Conservation (phyloP, 2,113 vertebrate species). For the Sorex fumeus region DNA sequence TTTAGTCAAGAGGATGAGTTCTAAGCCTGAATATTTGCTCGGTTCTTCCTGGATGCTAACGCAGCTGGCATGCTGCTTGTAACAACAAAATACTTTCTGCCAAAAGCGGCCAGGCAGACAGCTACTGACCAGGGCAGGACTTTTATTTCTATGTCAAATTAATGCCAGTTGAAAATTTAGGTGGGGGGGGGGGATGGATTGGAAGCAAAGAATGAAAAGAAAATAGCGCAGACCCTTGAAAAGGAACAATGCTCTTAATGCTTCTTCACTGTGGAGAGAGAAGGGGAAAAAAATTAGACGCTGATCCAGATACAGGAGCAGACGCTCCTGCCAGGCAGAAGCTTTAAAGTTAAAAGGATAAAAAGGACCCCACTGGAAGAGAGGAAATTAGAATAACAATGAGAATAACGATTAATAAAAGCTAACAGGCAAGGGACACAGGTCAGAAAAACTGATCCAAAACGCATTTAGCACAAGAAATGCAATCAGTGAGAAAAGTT, state of each 20-base stretch:
- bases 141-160: constrained; percentile 61
- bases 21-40: constrained; percentile 85
- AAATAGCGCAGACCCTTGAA: constrained; percentile 38
- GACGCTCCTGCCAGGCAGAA: constrained; percentile 33
- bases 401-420: too few relatives aligned
- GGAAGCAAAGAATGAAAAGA: background rate
- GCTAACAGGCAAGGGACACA: background rate
- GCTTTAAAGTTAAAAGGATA: constrained; percentile 12
- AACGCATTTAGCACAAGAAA: constrained; percentile 66
- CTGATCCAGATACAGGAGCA: background rate
- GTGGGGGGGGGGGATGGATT: too few relatives aligned
- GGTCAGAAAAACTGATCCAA: constrained; percentile 65
- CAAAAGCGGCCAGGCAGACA: constrained; percentile 84
- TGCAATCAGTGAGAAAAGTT: background rate
- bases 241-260: constrained; percentile 50
- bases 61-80: constrained; percentile 80
- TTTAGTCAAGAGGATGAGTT: constrained; percentile 55
- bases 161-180: background rate
- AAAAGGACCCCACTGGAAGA: constrained; percentile 37
- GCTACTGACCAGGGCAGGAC: constrained; percentile 67
- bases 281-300: constrained; percentile 47
- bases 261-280: constrained; percentile 50
- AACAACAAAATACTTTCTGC: constrained; percentile 85
- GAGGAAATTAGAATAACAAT: background rate
- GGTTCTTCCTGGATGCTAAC: constrained; percentile 81